Conservation (phyloP, 35 echinoderm and acorn worm species). For the Amphiura filiformis region DNA sequence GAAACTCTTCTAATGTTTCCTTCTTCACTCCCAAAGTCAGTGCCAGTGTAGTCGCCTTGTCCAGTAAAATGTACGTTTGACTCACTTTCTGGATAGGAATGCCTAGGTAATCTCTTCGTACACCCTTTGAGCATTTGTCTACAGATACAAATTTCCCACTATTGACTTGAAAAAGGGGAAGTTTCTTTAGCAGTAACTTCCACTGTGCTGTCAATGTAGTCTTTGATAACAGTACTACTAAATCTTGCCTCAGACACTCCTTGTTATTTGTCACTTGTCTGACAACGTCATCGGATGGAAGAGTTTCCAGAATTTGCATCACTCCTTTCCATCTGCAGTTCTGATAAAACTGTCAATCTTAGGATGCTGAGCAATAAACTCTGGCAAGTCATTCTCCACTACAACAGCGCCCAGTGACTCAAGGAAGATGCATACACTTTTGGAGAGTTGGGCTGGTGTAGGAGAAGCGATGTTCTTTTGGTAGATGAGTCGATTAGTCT, state of each 20-base stretch:
- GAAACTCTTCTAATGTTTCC: neutral
- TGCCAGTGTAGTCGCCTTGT: neutral
- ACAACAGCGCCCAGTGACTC: constrained; percentile 16
- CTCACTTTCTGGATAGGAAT: neutral
- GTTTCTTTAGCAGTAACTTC: neutral
- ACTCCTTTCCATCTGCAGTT: constrained; percentile 10
- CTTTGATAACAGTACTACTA: neutral
- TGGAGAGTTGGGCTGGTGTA: neutral
- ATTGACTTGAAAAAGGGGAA: constrained; percentile 4
- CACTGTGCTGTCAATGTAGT: neutral
- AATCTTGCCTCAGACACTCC: neutral
- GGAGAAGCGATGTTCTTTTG: neutral
- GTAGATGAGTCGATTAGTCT: neutral
- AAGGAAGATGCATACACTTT: constrained; percentile 11
- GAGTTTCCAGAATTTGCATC: constrained; percentile 1
- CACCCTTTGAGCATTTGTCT: neutral
- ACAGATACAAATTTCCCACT: neutral
- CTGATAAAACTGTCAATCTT: neutral
- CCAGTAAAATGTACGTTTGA: neutral
- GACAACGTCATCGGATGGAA: neutral
- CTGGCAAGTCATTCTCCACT: neutral
- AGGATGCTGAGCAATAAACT: neutral
- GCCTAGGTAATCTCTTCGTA: neutral
- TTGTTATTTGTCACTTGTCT: neutral
- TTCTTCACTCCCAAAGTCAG: neutral